Conservation (phyloP, 2,888 invertebrate genomes). For the Drosophila bunnanda region DNA sequence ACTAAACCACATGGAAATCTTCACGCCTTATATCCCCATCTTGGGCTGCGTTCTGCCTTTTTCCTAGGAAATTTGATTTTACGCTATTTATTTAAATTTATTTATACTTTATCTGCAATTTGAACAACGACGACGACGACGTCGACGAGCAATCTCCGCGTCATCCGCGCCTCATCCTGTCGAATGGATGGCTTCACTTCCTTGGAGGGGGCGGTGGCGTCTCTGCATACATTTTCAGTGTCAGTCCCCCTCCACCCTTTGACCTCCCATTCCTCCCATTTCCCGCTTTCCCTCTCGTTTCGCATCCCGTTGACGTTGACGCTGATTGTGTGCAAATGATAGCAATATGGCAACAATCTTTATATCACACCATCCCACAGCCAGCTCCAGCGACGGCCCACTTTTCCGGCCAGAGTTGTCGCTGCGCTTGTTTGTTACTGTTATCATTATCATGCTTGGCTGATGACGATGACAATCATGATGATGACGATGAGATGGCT, state of each 20-base stretch:
- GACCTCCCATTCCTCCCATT: constrained; percentile 1
- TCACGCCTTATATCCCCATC: constrained; percentile 16
- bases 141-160: constrained; percentile 39
- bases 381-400: constrained; percentile 5
- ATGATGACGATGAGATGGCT: constrained; percentile 32
- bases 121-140: constrained; percentile 23
- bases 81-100: constrained; percentile 71
- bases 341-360: constrained; percentile 80
- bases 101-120: constrained; percentile 73
- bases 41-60: background rate
- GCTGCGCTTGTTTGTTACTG: constrained; percentile 49
- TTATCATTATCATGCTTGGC: constrained; percentile 61
- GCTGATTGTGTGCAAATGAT: constrained; percentile 80
- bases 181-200: constrained; percentile 10
- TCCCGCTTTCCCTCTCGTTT: constrained; percentile 2
- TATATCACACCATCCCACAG: constrained; percentile 48
- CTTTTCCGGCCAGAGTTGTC: constrained; percentile 28
- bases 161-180: constrained; percentile 42
- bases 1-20: constrained; percentile 19
- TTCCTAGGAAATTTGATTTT: constrained; percentile 68
- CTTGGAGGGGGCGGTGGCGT: background rate
- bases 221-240: constrained; percentile 41
- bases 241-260: constrained; percentile 7
- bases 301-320: constrained; percentile 50
- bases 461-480: constrained; percentile 51